Percentiles rank a stretch among this genome's conserved stretches.
These are phyloP conservation scores for Ormyrus thymus DNA, from an alignment of 2,888 invertebrate species.

Conservation along the genomic window DNA sequence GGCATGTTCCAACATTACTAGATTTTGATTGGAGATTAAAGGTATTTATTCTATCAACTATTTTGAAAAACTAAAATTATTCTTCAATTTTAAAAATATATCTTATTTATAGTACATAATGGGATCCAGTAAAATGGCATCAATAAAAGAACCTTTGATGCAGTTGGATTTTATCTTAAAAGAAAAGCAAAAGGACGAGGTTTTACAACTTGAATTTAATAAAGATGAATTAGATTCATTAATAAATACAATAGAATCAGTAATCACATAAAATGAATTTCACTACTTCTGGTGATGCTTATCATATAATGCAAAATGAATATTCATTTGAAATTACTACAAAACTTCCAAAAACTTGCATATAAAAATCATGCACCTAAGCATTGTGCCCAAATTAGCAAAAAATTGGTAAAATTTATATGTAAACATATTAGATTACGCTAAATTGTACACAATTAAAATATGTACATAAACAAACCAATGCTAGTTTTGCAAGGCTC, in stretches of 20 bases:
- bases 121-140: conserved; percentile 76
- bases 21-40: conserved; percentile 78
- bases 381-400: too few species aligned
- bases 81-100: background rate
- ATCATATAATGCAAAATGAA: too few species aligned
- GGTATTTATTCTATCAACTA: conserved; percentile 60
- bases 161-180: conserved; percentile 74
- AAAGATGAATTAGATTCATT: conserved; percentile 68
- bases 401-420: too few species aligned
- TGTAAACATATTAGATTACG: too few species aligned
- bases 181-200: conserved; percentile 60
- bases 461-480: too few species aligned
- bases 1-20: conserved; percentile 70
- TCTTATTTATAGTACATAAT: conserved; percentile 72
- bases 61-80: background rate
- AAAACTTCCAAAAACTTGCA: too few species aligned
- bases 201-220: conserved; percentile 66
- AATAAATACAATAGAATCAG: conserved; percentile 65
- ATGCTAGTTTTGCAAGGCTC: too few species aligned
- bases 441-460: too few species aligned
- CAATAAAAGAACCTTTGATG: conserved; percentile 75
- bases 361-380: too few species aligned
- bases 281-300: too few species aligned
- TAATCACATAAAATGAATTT: conserved; percentile 49
- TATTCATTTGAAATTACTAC: too few species aligned